Evolutionary conservation across 2,797 vertebrate genomes (phyloP), one percentile per base, ranked within the genome.

Genomic region (Melanotaenia parkinsoni): DNA sequence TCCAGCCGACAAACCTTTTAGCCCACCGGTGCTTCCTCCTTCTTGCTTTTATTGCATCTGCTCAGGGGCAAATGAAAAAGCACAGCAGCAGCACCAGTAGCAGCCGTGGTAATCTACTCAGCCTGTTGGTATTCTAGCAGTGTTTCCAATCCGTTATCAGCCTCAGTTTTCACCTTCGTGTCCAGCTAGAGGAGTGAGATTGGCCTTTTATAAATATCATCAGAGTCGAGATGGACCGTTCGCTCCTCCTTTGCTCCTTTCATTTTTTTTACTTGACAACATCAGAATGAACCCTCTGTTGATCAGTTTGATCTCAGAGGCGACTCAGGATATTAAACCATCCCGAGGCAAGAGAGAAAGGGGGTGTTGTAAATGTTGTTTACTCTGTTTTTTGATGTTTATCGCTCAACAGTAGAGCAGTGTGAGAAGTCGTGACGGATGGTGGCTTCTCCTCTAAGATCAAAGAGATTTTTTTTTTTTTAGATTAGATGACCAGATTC

Each of bases 81-180:
- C 18, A 22, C 47, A 26, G 73, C 74, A 68, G 77, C 77, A 68
- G 77, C 77, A 54, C n/a, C 45, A 32, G 74, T 70, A 53, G 74
- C 80, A 69, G 76, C 76, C 64, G 4, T 38, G 70, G 76, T 82
- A 87, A 89, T 90, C 81, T 83, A 70, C 82, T 84, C 65, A 35
- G 72, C 74, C 72, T 76, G 86, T 89, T 90, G 83, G 89, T 89
- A 90, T 91, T 90, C 91, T 76, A 40, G 70, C 70, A 6, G 74
- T 57, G 67, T 22, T 43, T 77, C 72, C 5, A 77, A 87, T 88
- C 86, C 13, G 69, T 86, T 91, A 91, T 90, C 87, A 82, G 35
- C 67, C 85, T 73, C 85, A 18, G 57, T 74, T 85, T 85, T 85
- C 85, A 80, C 82, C 87, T 85, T 73, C 58, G 10, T 77, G 87